Base-by-base conservation (phyloP, 2,888 invertebrate genomes). In the Odontothrips loti region DNA sequence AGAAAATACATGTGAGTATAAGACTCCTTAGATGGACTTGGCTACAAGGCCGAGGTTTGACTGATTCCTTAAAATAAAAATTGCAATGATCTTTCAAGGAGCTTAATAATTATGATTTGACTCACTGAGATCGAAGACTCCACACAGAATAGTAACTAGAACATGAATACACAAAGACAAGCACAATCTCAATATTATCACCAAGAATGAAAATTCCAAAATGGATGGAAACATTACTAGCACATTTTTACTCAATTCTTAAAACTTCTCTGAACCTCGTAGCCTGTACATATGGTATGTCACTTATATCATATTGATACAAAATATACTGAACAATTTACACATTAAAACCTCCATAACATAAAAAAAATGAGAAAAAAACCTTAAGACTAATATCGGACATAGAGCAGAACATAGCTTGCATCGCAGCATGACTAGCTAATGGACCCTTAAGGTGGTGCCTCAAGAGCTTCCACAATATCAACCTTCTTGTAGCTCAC, bases 391-490 rank as follows among this genome's bases (percentile, higher is more conserved):
- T 68, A 68, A 68, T n/a, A 68, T 68, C 9, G 34, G 68, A 68
- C 68, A 23, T 68, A 23, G 23, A 68, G 68, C 23, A 23, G 27
- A 23, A 68, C 23, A 23, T 68, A 23, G 68, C 23, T 68, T 68
- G 68, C 68, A 68, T 23, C 68, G 68, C 23, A 68, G 68, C 68
- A 68, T 68, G 68, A 68, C 68, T 68, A 68, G 68, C 68, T 68
- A 23, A 23, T 23, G 23, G 23, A 68, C 68, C 23, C 68, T 68
- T 23, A 8, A 68, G 27, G 68, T n/a, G 58, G 15, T 58, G 15
- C 58, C 4, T 20, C 6, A 8, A 58, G n/a, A n/a, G 17, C 4
- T 58, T 12, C 58, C n/a, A 20, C 20, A 58, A 58, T 10, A 58
- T 58, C 20, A 58, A 20, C 12, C 10, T 51, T 10, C 51, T 51